These are phyloP conservation scores for Papilio gigon DNA, from an alignment of 2,888 invertebrate genomes.

Conservation along the genomic window DNA sequence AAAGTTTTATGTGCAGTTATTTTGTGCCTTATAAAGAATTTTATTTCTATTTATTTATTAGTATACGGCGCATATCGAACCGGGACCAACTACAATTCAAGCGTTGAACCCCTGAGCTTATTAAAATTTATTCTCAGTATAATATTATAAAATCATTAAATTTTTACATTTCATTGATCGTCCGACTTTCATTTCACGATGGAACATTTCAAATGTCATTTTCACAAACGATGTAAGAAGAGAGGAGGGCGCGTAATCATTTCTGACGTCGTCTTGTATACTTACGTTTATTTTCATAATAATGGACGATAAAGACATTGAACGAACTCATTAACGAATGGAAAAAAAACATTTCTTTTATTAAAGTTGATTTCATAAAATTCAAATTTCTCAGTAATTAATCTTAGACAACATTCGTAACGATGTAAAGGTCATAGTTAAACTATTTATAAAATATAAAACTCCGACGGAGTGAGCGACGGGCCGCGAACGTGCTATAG, in stretches of 20 bases:
- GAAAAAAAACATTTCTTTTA: constrained; percentile 46
- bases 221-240: constrained; percentile 34
- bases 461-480: no score
- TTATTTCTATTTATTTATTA: no score
- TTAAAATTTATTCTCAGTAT: background rate
- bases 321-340: constrained; percentile 40
- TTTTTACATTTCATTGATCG: constrained; percentile 25
- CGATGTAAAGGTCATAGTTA: no score
- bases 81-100: no score
- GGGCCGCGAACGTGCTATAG: no score
- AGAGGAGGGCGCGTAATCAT: constrained; percentile 28
- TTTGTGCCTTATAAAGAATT: no score
- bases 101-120: no score
- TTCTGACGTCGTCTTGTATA: constrained; percentile 19
- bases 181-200: constrained; percentile 30
- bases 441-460: no score
- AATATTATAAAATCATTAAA: background rate
- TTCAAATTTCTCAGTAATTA: no score
- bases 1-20: no score
- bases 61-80: no score
- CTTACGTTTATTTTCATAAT: constrained; percentile 44
- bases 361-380: background rate
- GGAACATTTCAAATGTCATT: constrained; percentile 32
- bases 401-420: no score
- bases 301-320: constrained; percentile 47